Evolutionary conservation across 1,140 invertebrate genomes (phyloP), one percentile per base, ranked within the genome.

Genomic region (Listronotus oregonensis): DNA sequence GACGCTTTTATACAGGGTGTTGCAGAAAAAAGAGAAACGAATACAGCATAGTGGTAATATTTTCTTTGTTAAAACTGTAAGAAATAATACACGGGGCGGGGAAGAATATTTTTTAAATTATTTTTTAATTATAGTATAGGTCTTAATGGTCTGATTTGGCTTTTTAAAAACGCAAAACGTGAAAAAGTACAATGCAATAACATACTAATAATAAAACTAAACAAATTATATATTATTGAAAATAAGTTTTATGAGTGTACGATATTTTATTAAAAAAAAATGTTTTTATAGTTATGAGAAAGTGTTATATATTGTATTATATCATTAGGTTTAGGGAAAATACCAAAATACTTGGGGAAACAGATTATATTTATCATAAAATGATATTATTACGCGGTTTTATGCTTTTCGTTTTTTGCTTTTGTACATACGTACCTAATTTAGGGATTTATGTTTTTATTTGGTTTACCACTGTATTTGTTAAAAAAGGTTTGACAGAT

Each of bases 181-280:
- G 47, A 50, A 49, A 61, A 42, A 50, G 47, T 61, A 61, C 59
- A 61, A 61, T 51, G 59, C 59, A 61, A 61, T 61, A 61, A 61
- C 21, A 39, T 9, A 42, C 42, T 61, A 31, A 61, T 42, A 52
- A 61, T 59, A 61, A 34, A 52, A 57, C 17, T 42, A 43, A 57
- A 27, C 39, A 40, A 57, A 43, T 61, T 42, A 32, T 61, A 52
- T 50, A 51, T 50, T 50, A 49, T 27, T 50, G 27, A 18, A 61
- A 57, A 21, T 15, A 61, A 21, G n/a, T 34, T 61, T 61, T 42
- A 57, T 57, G 43, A 42, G 14, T 61, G 59, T 61, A 61, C 31
- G n/a, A 49, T 44, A 59, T 49, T 59, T 61, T 61, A 47, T 51
- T 61, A 52, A 37, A 27, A 34, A 17, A 49, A 50, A 61, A 52